phyloP scores from a whole-genome alignment of 92 coral and sea anemone genomes.

The Siderastrea siderea region DNA sequence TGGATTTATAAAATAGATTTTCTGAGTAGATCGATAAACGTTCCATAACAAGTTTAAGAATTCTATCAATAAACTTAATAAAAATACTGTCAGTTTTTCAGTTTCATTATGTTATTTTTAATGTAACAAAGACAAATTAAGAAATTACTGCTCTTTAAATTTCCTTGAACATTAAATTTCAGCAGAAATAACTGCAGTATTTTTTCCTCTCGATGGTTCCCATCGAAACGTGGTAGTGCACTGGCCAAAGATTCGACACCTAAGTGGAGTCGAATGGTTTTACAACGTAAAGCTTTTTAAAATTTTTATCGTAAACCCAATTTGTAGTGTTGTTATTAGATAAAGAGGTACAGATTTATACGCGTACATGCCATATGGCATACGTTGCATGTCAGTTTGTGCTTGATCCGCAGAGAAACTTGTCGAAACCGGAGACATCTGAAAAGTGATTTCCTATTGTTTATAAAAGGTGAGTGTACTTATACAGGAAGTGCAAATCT shows the following conservation, averaged over 20 bases:
- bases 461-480: background rate
- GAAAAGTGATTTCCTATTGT: constrained; percentile 8
- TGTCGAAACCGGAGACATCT: constrained; percentile 39
- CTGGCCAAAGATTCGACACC: background rate
- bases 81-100: constrained; percentile 9
- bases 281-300: too few relatives aligned
- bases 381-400: background rate
- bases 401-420: constrained; percentile 10
- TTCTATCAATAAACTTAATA: background rate
- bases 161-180: background rate
- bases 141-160: background rate
- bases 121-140: too few relatives aligned
- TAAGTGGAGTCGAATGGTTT: background rate
- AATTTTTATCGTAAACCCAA: background rate
- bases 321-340: background rate
- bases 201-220: background rate
- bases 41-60: too few relatives aligned
- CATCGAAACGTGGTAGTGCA: background rate
- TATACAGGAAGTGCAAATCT: background rate
- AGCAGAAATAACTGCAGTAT: too few relatives aligned
- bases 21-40: too few relatives aligned
- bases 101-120: background rate
- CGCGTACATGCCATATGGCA: background rate
- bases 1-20: too few relatives aligned
- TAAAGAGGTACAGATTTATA: background rate